Base-by-base conservation (phyloP, 2,797 vertebrate species). In the Pseudochirops corinnae region DNA sequence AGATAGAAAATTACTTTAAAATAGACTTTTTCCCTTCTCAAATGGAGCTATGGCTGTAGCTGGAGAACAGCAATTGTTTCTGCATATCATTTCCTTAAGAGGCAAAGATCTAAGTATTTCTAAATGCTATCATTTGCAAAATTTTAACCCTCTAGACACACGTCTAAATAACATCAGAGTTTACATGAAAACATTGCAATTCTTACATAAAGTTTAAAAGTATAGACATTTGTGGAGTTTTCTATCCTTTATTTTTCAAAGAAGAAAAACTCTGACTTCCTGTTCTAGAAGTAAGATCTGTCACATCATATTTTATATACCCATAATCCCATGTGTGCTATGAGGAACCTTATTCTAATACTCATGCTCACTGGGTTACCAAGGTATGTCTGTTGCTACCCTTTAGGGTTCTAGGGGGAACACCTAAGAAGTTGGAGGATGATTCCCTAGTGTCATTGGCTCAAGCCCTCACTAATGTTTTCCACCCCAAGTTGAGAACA, bases 121-220 rank as follows among this genome's bases (percentile, higher is more conserved):
- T 39, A 96, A 97, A 95, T 67, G 50, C n/a, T 93, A 52, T 91
- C 96, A 96, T 92, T 96, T 97, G 94, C 96, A 97, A 97, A 46
- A 94, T 95, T 96, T 97, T 60, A 96, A 60, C 28, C 14, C 91
- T 93, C 90, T 67, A 96, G 55, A 92, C 55, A 58, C 33, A 94
- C 94, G 56, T 21, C 53, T 53, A 74, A n/a, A 57, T 12, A 93
- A 96, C 56, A 93, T 57, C 94, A 94, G 94, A 93, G 90, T 62
- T 94, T 55, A 92, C 92, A 96, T 92, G 94, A 94, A 60, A 50
- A 5, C 91, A 29, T 92, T 93, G 74, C 91, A 57, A 91, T 95
- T 96, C 53, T 94, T 92, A 60, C 14, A 1, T 11, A 82, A 55
- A 52, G 18, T 82, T 67, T 46, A 21, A 3, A 82, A 46, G 74